phyloP scores from a whole-genome alignment of 2,888 invertebrate genomes.

The Omphaloscelis lunosa region DNA sequence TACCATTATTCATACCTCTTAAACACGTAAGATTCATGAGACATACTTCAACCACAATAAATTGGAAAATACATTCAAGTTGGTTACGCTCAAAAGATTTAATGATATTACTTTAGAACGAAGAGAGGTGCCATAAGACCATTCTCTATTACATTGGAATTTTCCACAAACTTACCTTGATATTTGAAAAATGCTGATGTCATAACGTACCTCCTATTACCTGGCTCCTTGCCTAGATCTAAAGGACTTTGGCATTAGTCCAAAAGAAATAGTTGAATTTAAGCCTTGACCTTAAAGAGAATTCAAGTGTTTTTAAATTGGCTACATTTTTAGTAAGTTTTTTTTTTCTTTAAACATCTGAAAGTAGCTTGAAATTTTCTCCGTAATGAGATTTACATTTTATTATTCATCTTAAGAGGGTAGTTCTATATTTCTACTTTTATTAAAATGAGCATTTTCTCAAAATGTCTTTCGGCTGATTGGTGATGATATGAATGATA shows the following conservation, averaged over 20 bases:
- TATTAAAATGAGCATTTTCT: not conserved
- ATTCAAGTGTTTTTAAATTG: conserved; percentile 56
- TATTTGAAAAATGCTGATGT: conserved; percentile 73
- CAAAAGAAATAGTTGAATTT: conserved; percentile 81
- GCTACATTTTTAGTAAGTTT: conserved; percentile 17
- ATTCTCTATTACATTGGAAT: conserved; percentile 55
- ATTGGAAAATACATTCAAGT: conserved; percentile 30
- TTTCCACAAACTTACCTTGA: conserved; percentile 51
- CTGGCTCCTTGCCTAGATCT: conserved; percentile 79
- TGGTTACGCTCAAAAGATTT: conserved; percentile 43
- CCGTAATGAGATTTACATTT: not conserved
- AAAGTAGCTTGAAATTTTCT: not conserved
- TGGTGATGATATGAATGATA: not conserved
- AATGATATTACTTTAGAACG: conserved; percentile 44
- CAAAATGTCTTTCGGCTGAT: not conserved
- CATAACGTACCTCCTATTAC: conserved; percentile 77
- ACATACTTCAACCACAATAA: conserved; percentile 2
- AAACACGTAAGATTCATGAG: not conserved
- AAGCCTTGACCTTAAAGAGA: conserved; percentile 76
- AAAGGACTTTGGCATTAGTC: conserved; percentile 76
- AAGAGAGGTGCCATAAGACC: conserved; percentile 37
- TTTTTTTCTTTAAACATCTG: not conserved
- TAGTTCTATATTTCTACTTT: not conserved
- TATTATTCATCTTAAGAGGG: not conserved
- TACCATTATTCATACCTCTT: not conserved